phyloP scores from a whole-genome alignment of 64 coral and sea anemone species.

The Actinia equina region DNA sequence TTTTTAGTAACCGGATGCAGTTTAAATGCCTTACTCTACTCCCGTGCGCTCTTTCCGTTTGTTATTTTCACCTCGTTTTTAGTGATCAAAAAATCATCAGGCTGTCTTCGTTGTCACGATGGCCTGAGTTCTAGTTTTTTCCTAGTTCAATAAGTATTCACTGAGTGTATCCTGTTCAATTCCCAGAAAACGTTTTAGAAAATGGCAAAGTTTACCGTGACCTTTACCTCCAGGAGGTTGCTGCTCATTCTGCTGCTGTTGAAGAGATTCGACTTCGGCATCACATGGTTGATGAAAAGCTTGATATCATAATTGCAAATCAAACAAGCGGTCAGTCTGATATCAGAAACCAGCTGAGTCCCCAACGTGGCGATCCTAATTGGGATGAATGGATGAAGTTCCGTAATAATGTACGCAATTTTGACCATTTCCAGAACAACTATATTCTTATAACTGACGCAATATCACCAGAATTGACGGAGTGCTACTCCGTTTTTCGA shows the following conservation, averaged over 20 bases:
- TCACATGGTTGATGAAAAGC: too few species aligned
- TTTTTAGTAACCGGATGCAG: too few species aligned
- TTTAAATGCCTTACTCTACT: too few species aligned
- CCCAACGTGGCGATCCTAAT: neutral
- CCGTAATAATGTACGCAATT: neutral
- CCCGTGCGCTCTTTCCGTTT: too few species aligned
- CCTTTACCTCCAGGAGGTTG: constrained; percentile 27
- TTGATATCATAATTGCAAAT: constrained; percentile 14
- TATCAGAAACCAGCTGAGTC: neutral
- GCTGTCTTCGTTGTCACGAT: too few species aligned
- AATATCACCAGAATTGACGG: neutral
- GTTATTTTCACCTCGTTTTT: too few species aligned
- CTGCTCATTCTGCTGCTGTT: neutral
- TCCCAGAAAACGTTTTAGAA: constrained; percentile 24
- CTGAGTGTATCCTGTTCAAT: neutral
- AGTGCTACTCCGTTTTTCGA: constrained; percentile 20
- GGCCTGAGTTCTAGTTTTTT: neutral
- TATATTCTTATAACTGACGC: constrained; percentile 51
- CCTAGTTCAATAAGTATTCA: neutral
- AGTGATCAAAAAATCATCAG: too few species aligned
- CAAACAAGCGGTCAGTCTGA: neutral
- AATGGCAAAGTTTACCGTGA: constrained; percentile 24
- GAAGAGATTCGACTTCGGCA: neutral
- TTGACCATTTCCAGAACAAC: constrained; percentile 38
- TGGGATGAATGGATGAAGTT: constrained; percentile 64